These are phyloP conservation scores for Lamproptera curius DNA, from an alignment of 2,888 invertebrate species.

Conservation along the genomic window DNA sequence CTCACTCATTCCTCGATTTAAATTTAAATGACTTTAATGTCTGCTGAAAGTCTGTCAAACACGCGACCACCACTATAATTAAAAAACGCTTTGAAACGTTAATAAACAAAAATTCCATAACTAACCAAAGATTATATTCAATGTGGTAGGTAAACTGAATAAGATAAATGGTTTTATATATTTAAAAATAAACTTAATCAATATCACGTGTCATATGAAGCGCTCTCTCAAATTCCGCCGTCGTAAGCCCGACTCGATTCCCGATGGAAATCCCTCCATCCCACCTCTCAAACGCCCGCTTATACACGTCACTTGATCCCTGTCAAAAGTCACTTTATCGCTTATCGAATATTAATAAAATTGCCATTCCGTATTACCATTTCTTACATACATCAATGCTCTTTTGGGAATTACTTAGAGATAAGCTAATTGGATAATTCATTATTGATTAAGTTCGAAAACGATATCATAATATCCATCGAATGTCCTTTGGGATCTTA, in stretches of 20 bases:
- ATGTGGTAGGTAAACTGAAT: no score
- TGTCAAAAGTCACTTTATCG: conserved; percentile 33
- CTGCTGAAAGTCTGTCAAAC: no score
- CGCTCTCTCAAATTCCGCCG: no score
- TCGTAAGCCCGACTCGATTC: conserved; percentile 40
- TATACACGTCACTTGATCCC: conserved; percentile 27
- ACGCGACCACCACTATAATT: no score
- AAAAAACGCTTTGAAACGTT: no score
- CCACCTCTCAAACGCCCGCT: conserved; percentile 36
- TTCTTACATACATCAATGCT: conserved; percentile 13
- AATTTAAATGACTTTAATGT: no score
- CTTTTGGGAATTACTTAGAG: conserved; percentile 12
- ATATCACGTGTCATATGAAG: no score
- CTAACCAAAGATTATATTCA: no score
- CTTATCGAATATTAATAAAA: conserved; percentile 29
- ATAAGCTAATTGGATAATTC: conserved; percentile 9
- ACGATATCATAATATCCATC: conserved; percentile 3
- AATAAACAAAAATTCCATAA: no score
- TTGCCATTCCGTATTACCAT: conserved; percentile 18
- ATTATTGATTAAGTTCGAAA: conserved; percentile 4
- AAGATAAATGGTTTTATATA: no score
- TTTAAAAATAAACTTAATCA: no score
- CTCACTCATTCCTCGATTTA: no score
- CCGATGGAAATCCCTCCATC: conserved; percentile 34
- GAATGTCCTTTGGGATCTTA: not conserved